Base-by-base conservation (phyloP, 1,140 invertebrate genomes). In the Tribolium castaneum region DNA sequence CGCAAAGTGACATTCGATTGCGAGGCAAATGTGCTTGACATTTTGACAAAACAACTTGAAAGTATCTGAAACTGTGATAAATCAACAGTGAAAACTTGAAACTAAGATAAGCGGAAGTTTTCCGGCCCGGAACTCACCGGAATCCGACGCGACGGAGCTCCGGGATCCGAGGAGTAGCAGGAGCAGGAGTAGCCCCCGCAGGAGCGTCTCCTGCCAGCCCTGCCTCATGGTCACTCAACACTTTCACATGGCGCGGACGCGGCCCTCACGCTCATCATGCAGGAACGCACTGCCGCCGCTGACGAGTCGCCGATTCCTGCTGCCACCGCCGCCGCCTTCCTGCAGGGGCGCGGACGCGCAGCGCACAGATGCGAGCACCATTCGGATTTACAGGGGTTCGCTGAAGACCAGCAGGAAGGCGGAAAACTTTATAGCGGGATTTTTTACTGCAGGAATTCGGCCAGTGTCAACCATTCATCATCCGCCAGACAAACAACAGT, bases 151-250 rank as follows among this genome's bases (percentile, higher is more conserved):
- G 14, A 50, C 75, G 51, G 22, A 54, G 54, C 49, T 50, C 56
- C 56, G 54, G 14, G 56, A 14, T 62, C 75, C 35, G 39, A 70
- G 56, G 75, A 76, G 34, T 35, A 76, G 75, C 75, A 76, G 75
- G 56, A 76, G 75, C 75, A 76, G 75, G 75, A 76, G 75, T 54
- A 54, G 75, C 75, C 54, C 75, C 75, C 25, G 22, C 14, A 45
- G 62, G 56, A 70, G 75, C 54, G 54, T 51, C 62, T 51, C 62
- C 75, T 76, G 75, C 75, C 56, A 52, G 54, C 54, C 75, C 75
- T 76, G 75, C 75, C 75, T 76, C 75, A 76, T 76, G 56, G 59
- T 76, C 75, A 76, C 75, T 76, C 75, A 66, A 76, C 75, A 70
- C 75, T 66, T 51, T 76, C 75, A 76, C 75, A 76, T 76, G 75